Base-by-base conservation (phyloP, 2,797 vertebrate genomes). In the Ataeniobius toweri region DNA sequence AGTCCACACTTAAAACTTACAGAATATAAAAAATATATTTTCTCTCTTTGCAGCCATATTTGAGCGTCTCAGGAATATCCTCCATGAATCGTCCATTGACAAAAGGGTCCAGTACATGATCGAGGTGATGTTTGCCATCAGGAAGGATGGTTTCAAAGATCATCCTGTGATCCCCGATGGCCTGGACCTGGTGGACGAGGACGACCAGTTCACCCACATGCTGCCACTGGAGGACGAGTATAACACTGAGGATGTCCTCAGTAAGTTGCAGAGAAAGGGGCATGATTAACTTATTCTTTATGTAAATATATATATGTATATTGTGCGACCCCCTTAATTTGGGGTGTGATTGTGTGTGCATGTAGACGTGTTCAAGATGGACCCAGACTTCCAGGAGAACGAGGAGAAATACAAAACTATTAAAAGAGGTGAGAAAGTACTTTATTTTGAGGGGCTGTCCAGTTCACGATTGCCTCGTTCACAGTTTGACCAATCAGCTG, bases 31-130 rank as follows among this genome's bases (percentile, higher is more conserved):
- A 67, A 67, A 41, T 1, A 28, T n/a, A n/a, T 0, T 76, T 6
- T 80, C 6, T 55, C 10, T 85, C 12, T 65, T 80, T 81, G 13
- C 91, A 99, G 98, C 98, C 83, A 99, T 99, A 89, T 99, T 99
- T 86, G 98, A 99, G 92, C 97, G 98, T 22, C 96, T 99, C 88
- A 96, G 98, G 73, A 99, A 99, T 83, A 96, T 99, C 88, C 96
- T 99, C 10, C 98, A 99, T 0, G 98, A 99, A 87, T 99, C 98
- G 0, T 94, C 98, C 91, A 98, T 99, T 2, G 98, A 99, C 88
- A 99, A 99, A 91, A 96, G 98, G 41, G 97, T 99, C 81, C 98
- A 99, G 89, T 99, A 99, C 92, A 99, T 99, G 98, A 99, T 99
- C 51, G 98, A 99, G 92, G 98, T 99, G 75, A 98, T 99, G 98